Evolutionary conservation across 2,888 invertebrate species (phyloP), one percentile per base, ranked within the genome.

Genomic region (Diloba caeruleocephala): DNA sequence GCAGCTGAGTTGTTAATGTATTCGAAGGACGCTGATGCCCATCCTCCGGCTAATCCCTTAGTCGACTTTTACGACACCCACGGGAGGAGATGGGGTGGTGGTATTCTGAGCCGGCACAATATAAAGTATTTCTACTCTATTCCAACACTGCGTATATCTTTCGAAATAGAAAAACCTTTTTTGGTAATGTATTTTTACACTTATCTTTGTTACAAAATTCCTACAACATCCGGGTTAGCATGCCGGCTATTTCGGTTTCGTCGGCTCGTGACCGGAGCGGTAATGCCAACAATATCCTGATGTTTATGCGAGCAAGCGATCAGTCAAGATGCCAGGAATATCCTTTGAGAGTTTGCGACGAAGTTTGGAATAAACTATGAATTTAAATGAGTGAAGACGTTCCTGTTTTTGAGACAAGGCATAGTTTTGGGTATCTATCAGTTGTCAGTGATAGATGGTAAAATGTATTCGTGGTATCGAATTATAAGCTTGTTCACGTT

Each of bases 301-400:
- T 46, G 53, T 66, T 51, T 66, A 62, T 57, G 31, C 55, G 38
- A 53, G 41, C 59, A 39, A 48, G 42, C 54, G 52, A 78, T 77
- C 70, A 68, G 57, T 76, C 75, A 73, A 53, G 43, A 21, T 61
- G 39, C 33, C 49, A 36, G 46, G 46, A 53, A 41, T 42, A 42
- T 19, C 10, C 51, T 51, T 42, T 15, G 59, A 57, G 38, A 10
- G 32, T 31, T 43, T 6, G 21, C 9, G 7, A 48, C 21, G 7
- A 48, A 46, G 23, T 53, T 55, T 37, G 33, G 26, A 43, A 33
- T 25, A 28, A 34, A 37, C 17, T 14, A n/a, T 4, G 15, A 29
- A 38, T 32, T 28, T 25, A 12, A 41, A 29, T 56, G 37, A 42
- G 17, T 31, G 9, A 34, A 43, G 23, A 12, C 2, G 12, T 17